Percentiles rank a stretch among this genome's conserved stretches.
Evolutionary conservation across 2,113 vertebrate species (phyloP).

Genomic region (Theristicus caerulescens): DNA sequence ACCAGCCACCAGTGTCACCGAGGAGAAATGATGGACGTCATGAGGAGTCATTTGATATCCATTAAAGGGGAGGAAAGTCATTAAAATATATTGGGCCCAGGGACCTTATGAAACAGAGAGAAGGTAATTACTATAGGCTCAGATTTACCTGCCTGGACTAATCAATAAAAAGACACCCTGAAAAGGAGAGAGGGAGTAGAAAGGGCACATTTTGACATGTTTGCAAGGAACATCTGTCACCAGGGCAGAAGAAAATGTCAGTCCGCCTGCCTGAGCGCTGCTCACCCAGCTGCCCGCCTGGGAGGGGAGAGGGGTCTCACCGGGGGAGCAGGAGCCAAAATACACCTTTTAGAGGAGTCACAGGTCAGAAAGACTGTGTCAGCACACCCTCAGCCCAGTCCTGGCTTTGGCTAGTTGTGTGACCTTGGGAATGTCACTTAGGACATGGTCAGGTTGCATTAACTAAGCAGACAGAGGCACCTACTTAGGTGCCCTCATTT

Average conservation of each 20-base stretch:
- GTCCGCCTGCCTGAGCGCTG: not conserved
- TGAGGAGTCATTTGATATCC: conserved; percentile 44
- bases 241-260: not conserved
- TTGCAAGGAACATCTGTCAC: not conserved
- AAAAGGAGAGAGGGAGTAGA: not conserved
- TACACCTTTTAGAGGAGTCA: not conserved
- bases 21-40: conserved; percentile 45
- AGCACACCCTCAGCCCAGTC: not conserved
- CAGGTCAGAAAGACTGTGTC: fast-evolving
- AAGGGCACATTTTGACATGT: not conserved
- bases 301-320: fast-evolving
- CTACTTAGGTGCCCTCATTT: not conserved
- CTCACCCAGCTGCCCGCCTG: fast-evolving
- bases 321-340: not conserved
- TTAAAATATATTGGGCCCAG: conserved; percentile 54
- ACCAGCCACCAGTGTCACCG: conserved; percentile 25
- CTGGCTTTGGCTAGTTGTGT: not conserved
- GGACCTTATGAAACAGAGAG: conserved; percentile 46
- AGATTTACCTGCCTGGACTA: conserved; percentile 47
- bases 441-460: not conserved
- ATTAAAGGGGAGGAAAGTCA: conserved; percentile 55
- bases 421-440: not conserved
- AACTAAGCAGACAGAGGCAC: not conserved
- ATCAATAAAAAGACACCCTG: conserved; percentile 44
- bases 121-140: conserved; percentile 46